Base-by-base conservation (phyloP, 2,888 invertebrate genomes). In the Drosophila atroscutellata region DNA sequence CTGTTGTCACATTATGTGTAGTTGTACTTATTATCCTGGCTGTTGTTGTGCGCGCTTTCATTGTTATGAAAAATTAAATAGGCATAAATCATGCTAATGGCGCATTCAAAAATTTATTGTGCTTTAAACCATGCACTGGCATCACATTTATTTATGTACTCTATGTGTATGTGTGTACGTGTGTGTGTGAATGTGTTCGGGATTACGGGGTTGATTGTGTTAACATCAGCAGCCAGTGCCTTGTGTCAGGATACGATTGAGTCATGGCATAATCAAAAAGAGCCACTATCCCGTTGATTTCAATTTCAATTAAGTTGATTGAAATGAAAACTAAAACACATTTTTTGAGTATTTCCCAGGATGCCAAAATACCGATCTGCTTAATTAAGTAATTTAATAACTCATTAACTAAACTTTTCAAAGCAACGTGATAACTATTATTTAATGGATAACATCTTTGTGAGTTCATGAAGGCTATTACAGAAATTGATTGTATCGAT, bases 41-140 rank as follows among this genome's bases (percentile, higher is more conserved):
- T 47, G 49, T 78, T 54, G 74, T 59, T 50, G 50, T 69, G 60
- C 56, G 68, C 55, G 49, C 49, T 77, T 83, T 79, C 82, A 90
- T 88, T 89, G 90, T 86, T 87, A 87, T 87, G 83, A 87, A 90
- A 88, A 88, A 88, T 88, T 88, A 88, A 88, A 88, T 89, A 81
- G 86, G 83, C 87, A 88, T 88, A 88, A 88, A 88, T 88, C 87
- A 88, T 88, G 87, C 87, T 88, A 88, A 88, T 88, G 87, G 87
- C 86, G 84, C 87, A 89, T 90, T 88, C 83, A 88, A 90, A 88
- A 88, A 88, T 88, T 90, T 90, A 88, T 89, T 89, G 87, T 64
- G 87, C 88, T 87, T 87, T 87, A 89, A 86, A 85, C 79, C 66
- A 68, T 49, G 70, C 71, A 55, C 52, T 52, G 68, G 47, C 77